Percentiles rank a stretch among this genome's conserved stretches.
These are phyloP conservation scores for Cyclura pinguis DNA, from an alignment of 2,797 vertebrate species.

Conservation along the genomic window DNA sequence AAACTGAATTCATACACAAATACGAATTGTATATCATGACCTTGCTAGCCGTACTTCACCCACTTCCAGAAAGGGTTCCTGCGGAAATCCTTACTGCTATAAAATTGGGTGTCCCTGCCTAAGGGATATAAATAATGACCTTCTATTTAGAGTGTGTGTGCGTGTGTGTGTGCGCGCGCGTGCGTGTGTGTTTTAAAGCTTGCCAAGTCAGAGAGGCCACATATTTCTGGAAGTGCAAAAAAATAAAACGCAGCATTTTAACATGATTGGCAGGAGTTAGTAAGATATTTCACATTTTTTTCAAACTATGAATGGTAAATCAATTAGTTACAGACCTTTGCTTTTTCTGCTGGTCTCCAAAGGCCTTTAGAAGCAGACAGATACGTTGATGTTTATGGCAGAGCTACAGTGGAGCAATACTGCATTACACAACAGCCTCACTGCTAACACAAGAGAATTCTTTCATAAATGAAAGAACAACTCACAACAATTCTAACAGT, in stretches of 20 bases:
- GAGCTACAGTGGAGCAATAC: not conserved
- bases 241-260: slow-evolving; percentile 5
- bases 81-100: slow-evolving; percentile 67
- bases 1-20: not conserved
- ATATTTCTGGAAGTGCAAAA: slow-evolving; percentile 11
- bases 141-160: slow-evolving; percentile 30
- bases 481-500: not conserved
- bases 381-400: not conserved
- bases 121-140: slow-evolving; percentile 57
- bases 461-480: not conserved
- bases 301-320: slow-evolving; percentile 1
- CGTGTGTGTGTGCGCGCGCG: no score
- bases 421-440: not conserved
- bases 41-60: slow-evolving; percentile 35
- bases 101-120: slow-evolving; percentile 38
- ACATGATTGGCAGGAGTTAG: not conserved
- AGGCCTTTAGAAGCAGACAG: not conserved
- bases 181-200: not conserved
- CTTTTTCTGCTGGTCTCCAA: not conserved
- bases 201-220: not conserved
- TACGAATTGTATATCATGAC: slow-evolving; percentile 6
- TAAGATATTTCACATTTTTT: not conserved
- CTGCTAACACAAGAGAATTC: not conserved
- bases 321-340: not conserved
- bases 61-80: slow-evolving; percentile 61